Percentiles rank a stretch among this genome's conserved stretches.
These are phyloP conservation scores for Drosophila bipectinata DNA, from an alignment of 1,140 invertebrate species.

Conservation along the genomic window DNA sequence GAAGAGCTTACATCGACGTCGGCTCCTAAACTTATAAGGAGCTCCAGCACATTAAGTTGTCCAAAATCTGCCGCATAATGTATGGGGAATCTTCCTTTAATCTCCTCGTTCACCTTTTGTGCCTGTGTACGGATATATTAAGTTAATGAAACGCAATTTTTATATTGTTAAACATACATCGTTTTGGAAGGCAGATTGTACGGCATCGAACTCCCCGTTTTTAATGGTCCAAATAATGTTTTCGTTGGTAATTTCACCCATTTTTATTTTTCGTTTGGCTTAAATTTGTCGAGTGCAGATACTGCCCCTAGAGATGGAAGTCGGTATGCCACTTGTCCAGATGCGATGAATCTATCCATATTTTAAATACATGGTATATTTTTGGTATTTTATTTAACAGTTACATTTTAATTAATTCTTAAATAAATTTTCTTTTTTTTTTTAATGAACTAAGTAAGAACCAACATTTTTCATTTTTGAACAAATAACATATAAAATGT, in stretches of 20 bases:
- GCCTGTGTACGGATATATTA: constrained; percentile 76
- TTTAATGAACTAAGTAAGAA: too few relatives aligned
- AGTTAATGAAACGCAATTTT: background rate
- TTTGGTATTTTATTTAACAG: constrained; percentile 4
- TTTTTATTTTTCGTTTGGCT: constrained; percentile 40
- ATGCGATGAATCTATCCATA: constrained; percentile 18
- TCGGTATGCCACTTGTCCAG: constrained; percentile 5
- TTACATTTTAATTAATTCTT: background rate
- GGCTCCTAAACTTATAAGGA: constrained; percentile 94
- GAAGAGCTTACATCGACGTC: constrained; percentile 93
- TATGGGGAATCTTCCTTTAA: constrained; percentile 93
- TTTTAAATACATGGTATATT: constrained; percentile 10
- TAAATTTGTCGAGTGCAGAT: constrained; percentile 11
- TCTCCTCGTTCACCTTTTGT: constrained; percentile 92
- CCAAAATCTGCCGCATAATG: constrained; percentile 98
- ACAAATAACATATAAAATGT: too few relatives aligned
- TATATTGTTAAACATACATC: constrained; percentile 85
- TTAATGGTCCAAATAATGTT: constrained; percentile 89
- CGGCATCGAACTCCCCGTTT: constrained; percentile 96
- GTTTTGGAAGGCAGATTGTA: constrained; percentile 91
- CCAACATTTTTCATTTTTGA: too few relatives aligned
- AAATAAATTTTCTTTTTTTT: too few relatives aligned
- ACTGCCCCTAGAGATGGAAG: constrained; percentile 27
- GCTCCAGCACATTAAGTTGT: constrained; percentile 95
- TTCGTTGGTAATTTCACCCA: constrained; percentile 63